Evolutionary conservation across 2,888 invertebrate species (phyloP), one percentile per base, ranked within the genome.

Genomic region (Drosophila borborema): DNA sequence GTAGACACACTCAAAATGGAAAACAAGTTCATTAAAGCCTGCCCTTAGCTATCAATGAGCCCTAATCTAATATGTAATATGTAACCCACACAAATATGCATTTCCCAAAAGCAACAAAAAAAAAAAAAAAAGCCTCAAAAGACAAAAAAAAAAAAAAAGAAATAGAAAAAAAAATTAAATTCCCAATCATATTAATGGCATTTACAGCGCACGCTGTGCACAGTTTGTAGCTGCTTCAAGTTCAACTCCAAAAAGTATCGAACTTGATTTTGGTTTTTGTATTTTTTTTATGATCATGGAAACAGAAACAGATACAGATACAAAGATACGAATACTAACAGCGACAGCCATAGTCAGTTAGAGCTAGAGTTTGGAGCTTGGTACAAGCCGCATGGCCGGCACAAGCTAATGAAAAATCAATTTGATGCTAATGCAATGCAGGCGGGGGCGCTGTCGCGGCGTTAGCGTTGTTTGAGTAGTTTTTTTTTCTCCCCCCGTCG

Each of bases 341-440:
- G 16, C n/a, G n/a, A 49, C 7, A 49, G 28, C 20, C 20, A 23
- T 1, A 46, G 20, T 31, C 48, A 18, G n/a, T 51, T 20, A 14
- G 20, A 55, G 51, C 20, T 54, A 63, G 31, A 59, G 51, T 31
- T 31, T 55, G 43, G 46, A 43, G 59, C 48, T 54, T 54, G 77
- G 78, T 77, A 77, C 77, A 74, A 77, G 77, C 68, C 78, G 49
- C 53, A 62, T 40, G 77, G 31, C 78, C 78, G 77, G 77, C 77
- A 81, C 82, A 78, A 74, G 71, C 80, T 82, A 81, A 82, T 82
- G 81, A 82, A 82, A 82, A 82, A 77, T 83, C 82, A 82, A 82
- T 82, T 82, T 82, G 58, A 83, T 82, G 77, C 81, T 77, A 82
- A 74, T 80, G 72, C 75, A 69, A 53, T 73, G 23, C 54, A 34